Base-by-base conservation (phyloP, 2,888 invertebrate genomes). In the Polyploca ridens region DNA sequence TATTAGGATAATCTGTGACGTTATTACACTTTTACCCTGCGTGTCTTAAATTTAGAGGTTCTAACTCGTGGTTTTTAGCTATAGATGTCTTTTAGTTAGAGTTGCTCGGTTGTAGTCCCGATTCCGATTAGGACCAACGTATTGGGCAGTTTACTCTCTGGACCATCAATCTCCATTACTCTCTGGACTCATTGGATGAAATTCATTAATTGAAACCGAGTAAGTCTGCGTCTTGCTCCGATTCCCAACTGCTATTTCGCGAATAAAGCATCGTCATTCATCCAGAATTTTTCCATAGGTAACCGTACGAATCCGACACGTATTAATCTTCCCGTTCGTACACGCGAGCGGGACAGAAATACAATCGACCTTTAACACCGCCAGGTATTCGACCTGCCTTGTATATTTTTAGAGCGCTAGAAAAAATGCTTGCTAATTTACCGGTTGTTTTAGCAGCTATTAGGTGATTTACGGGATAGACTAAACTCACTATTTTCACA, bases 381-480 rank as follows among this genome's bases (percentile, higher is more conserved):
- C 62, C 63, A 67, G 72, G 67, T 72, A 68, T 67, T 68, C 65
- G 64, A 64, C 63, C 62, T 41, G 69, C 49, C n/a, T 27, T 57
- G 63, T 33, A 58, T 72, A 72, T 65, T 69, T 68, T 66, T 64
- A 58, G 63, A 61, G 16, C 10, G 33, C 5, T 41, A 41, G 63
- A 63, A 66, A 60, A 66, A 66, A 59, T 65, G 46, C 38, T 27
- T 27, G 14, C 11, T 33, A 62, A 13, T 35, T 27, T 44, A 41
- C 58, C 13, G 10, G 49, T 59, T 62, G 66, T 54, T 63, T 63
- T 60, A 46, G 35, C 61, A 62, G 58, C 64, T 58, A 16, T 27
- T 19, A 13, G 7, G 58, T 58, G 41, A 41, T 19, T 19, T 27
- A 44, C 27, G 19, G 44, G 19, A 41, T 27, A 27, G 61, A 27